Percentiles rank a stretch among this genome's conserved stretches.
Conservation (phyloP, 92 coral and sea anemone genomes). For the Phenganax subtilis region DNA sequence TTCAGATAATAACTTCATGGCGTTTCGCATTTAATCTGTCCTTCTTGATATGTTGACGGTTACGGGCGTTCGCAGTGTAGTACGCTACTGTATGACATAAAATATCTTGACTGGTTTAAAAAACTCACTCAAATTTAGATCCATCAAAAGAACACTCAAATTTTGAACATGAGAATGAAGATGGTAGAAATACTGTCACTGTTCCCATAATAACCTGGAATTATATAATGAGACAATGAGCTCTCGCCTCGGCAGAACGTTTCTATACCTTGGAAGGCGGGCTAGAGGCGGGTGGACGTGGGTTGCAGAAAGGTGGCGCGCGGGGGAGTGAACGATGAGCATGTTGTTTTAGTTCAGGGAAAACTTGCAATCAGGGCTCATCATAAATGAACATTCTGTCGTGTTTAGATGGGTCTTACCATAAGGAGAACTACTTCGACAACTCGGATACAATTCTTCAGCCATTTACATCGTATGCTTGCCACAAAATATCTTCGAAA, state of each 20-base stretch:
- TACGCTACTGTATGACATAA: too few species aligned
- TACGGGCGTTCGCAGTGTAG: not conserved
- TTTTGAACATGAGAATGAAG: conserved; percentile 78
- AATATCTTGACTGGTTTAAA: not conserved
- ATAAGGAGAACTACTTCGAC: conserved; percentile 80
- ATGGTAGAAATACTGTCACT: conserved; percentile 88
- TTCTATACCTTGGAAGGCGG: too few species aligned
- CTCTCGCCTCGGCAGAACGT: too few species aligned
- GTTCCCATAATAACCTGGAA: conserved; percentile 80
- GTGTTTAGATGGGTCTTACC: conserved; percentile 39
- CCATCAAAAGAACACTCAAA: conserved; percentile 65
- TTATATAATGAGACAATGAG: not conserved
- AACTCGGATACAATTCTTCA: conserved; percentile 77
- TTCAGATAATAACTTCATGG: too few species aligned
- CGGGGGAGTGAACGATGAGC: too few species aligned
- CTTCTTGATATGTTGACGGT: not conserved
- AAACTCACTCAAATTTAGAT: conserved; percentile 58
- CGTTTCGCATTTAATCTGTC: too few species aligned
- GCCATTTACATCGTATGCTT: conserved; percentile 64
- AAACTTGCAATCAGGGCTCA: not conserved
- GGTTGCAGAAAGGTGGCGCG: not conserved
- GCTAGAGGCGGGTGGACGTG: not conserved
- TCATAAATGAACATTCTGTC: not conserved
- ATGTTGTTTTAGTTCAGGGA: not conserved
- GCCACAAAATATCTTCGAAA: conserved; percentile 75